Evolutionary conservation across 2,797 vertebrate genomes (phyloP).

Genomic region (Lacerta viridis): DNA sequence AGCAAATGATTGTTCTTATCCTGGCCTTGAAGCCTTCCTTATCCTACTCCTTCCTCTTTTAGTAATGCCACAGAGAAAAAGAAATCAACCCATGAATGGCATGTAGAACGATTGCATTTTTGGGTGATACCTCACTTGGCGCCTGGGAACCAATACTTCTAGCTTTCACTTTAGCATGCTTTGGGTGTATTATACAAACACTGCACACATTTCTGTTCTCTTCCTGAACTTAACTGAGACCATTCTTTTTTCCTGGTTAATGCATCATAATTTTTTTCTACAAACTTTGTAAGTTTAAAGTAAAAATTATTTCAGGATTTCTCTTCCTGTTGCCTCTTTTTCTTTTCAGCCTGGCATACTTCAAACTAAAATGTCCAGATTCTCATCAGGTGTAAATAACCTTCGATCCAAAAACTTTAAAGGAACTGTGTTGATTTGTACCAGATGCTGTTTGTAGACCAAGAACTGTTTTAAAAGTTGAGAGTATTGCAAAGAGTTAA

Average conservation of each 20-base stretch:
- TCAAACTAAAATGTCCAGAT: background rate
- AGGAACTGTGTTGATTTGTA: slow-evolving; percentile 17
- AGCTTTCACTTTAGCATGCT: slow-evolving; percentile 12
- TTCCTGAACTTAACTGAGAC: background rate
- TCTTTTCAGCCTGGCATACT: background rate
- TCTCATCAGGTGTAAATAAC: slow-evolving; percentile 9
- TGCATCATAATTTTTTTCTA: slow-evolving; percentile 33
- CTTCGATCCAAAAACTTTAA: slow-evolving; percentile 14
- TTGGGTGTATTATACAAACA: background rate
- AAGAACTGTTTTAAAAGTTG: slow-evolving; percentile 9
- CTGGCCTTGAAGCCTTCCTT: background rate
- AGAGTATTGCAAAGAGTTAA: background rate
- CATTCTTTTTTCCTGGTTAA: background rate
- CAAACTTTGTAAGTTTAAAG: slow-evolving; percentile 5
- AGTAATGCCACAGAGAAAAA: background rate
- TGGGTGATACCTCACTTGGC: background rate
- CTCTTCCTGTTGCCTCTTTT: background rate
- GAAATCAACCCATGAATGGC: slow-evolving; percentile 5
- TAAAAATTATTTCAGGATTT: slow-evolving; percentile 6
- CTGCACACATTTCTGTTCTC: background rate
- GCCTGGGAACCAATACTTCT: slow-evolving; percentile 15
- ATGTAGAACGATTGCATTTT: slow-evolving; percentile 12
- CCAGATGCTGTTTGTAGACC: background rate
- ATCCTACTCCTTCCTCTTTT: background rate
- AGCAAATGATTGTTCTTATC: background rate